Conservation (phyloP, 2,113 vertebrate species). For the Emydocephalus ijimae region DNA sequence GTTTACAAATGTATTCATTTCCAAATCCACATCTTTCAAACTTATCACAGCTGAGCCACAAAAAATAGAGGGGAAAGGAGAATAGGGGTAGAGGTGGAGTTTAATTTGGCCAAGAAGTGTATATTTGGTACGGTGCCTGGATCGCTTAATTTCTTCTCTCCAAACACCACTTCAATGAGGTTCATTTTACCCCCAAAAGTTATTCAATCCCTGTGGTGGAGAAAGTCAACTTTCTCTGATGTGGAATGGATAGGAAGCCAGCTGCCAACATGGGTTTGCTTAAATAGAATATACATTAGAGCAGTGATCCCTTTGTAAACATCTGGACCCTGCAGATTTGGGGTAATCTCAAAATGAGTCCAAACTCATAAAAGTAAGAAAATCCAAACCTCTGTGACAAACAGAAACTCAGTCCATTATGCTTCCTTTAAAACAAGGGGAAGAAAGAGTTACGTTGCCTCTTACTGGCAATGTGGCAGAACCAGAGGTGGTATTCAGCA, state of each 20-base stretch:
- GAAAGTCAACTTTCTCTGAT: constrained; percentile 57
- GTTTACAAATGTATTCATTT: constrained; percentile 1
- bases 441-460: neutral
- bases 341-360: constrained; percentile 25
- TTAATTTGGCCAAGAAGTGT: constrained; percentile 43
- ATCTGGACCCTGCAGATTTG: constrained; percentile 42
- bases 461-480: neutral
- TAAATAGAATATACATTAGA: constrained; percentile 37
- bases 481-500: neutral
- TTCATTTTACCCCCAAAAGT: constrained; percentile 53
- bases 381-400: constrained; percentile 14
- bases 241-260: constrained; percentile 52
- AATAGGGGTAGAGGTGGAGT: neutral
- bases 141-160: constrained; percentile 53
- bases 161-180: constrained; percentile 59
- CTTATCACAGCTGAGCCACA: constrained; percentile 32
- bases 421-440: neutral
- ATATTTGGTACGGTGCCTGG: constrained; percentile 42
- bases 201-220: constrained; percentile 49
- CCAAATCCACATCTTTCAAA: constrained; percentile 52
- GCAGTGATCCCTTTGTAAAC: constrained; percentile 43
- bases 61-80: constrained; percentile 16
- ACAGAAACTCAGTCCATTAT: neutral
- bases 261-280: constrained; percentile 42
- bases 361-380: constrained; percentile 26